These are phyloP conservation scores for Crax fasciolata DNA, from an alignment of 2,797 vertebrate species.

Conservation along the genomic window DNA sequence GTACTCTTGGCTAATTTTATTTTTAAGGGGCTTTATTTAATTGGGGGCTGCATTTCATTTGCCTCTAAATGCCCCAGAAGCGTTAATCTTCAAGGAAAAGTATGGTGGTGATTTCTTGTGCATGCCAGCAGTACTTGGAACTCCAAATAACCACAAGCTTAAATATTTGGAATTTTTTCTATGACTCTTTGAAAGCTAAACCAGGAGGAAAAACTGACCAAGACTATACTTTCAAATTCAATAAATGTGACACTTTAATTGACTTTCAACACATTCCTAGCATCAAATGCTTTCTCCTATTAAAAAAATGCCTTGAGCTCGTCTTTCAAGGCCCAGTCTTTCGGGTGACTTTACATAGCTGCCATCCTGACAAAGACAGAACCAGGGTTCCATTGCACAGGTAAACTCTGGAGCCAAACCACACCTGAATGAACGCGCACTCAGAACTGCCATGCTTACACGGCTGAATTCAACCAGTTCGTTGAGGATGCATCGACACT, in stretches of 20 bases:
- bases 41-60: neutral
- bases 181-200: conserved; percentile 15
- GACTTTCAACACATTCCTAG: neutral
- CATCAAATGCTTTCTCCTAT: neutral
- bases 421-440: neutral
- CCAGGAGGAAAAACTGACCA: neutral
- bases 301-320: neutral
- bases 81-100: neutral
- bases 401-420: neutral
- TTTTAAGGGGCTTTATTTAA: neutral
- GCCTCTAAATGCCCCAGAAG: neutral
- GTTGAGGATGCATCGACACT: neutral
- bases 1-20: neutral
- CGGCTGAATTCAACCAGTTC: neutral
- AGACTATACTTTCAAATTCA: conserved; percentile 2
- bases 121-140: neutral
- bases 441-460: rapidly evolving
- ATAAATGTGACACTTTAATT: neutral
- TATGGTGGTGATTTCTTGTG: neutral
- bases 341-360: neutral
- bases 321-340: neutral
- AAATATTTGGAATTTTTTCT: conserved; percentile 12
- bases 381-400: neutral
- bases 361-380: neutral
- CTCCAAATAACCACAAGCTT: neutral